Evolutionary conservation across 2,113 vertebrate species (phyloP), one percentile per base, ranked within the genome.

Genomic region (Tursiops truncatus): DNA sequence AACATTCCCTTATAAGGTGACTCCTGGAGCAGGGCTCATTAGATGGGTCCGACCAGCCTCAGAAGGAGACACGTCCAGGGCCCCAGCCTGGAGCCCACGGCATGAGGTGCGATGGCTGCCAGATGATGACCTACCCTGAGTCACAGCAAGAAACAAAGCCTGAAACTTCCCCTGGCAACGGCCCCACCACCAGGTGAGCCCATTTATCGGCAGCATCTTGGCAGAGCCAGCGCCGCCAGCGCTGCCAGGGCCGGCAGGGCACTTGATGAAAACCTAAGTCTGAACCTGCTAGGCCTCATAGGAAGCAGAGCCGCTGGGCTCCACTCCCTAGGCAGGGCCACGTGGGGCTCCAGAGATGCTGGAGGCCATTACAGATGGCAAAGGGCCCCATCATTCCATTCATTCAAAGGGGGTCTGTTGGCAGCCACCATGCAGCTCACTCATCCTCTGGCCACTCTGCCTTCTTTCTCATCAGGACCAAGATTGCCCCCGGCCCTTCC

Each of bases 101-200:
- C 62, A 3, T 3, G 26, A 80, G 92, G 33, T 18, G 26, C 6
- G 13, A 38, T 8, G 25, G 53, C 36, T 23, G 2, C 74, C 73
- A n/a, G 79, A 36, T 33, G 76, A 73, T 13, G 31, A 26, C 47
- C 82, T n/a, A 28, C 83, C 83, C 56, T 94, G 87, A 96, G 80
- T 96, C 96, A 95, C 28, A 1, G 4, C 44, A 28, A 93, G 53
- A 87, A 41, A 89, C 74, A 74, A 70, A 96, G 53, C 53, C 67
- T 6, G 6, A 11, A 17, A 53, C 94, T 56, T 41, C 68, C 80
- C 67, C 41, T 2, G 1, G 85, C 92, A 47, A 28, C 0, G 0
- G 50, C 68, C 38, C 89, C 47, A 7, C 58, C 5, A 23, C 82
- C 83, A n/a, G 17, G 82, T 21, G 62, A 93, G 86, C 89, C 85